Evolutionary conservation across 64 coral and sea anemone species (phyloP), one percentile per base, ranked within the genome.

Genomic region (Trachythela sp.): DNA sequence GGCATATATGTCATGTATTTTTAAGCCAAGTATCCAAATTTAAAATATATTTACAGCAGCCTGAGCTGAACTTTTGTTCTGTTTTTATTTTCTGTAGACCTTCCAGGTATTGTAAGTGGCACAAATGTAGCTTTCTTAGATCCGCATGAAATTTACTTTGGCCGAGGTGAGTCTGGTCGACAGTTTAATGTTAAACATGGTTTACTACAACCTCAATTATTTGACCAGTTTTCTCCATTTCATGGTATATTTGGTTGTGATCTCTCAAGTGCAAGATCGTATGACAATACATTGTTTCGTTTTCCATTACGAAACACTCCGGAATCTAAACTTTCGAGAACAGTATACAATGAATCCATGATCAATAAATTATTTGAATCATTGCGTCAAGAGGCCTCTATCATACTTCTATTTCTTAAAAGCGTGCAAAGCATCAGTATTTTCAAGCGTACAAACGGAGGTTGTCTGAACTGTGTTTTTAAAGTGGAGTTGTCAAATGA

Each of bases 61-160:
- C 35, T 40, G 13, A 64, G 2, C 77, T 24, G 49, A 4, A 11
- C 34, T 14, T n/a, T 38, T 27, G 6, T 49, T 26, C 30, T 15
- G 24, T 39, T 26, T 85, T 85, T 31, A 85, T 67, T 5, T 48
- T 64, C 84, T 85, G 27, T 30, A 97, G 95, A 97, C 80, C 87
- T 97, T 15, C 95, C 95, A 72, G 94, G 95, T 32, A 93, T 97
- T 54, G 88, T 94, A 18, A 97, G 95, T 87, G 95, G 86, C 24
- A 90, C 88, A 68, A 86, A 88, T 20, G 35, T 94, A 40, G 95
- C 95, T 29, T 94, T 97, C 51, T 80, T 97, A 31, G 95, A 97
- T 42, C 95, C 95, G 13, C 95, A 97, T 83, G 95, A 94, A 41
- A 94, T 88, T 20, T 97, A 92, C 59, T 97, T 97, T 86, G 95